These are phyloP conservation scores for Microcebus tavaratra DNA, from an alignment of 2,113 vertebrate species.

Conservation along the genomic window DNA sequence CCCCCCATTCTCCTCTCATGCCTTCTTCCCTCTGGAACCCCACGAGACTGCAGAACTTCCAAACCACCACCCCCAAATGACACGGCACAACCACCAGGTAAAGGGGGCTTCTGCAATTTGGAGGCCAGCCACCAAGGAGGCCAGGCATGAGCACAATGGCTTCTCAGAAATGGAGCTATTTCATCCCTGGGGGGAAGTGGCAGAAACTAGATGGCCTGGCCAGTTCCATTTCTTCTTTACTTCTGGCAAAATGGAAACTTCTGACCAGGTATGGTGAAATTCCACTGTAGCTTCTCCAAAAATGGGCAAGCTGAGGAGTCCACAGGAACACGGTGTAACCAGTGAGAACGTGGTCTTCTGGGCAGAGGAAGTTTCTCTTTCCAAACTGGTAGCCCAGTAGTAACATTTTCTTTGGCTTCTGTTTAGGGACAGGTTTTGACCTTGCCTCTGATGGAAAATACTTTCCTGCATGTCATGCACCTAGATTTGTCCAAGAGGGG, in stretches of 20 bases:
- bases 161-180: not conserved
- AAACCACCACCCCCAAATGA: not conserved
- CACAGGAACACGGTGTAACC: not conserved
- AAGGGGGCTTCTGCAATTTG: not conserved
- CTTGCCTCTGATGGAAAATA: not conserved
- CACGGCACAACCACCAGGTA: not conserved
- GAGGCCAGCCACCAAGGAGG: not conserved
- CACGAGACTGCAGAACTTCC: not conserved
- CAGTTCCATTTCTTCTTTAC: not conserved
- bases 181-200: not conserved
- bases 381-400: not conserved
- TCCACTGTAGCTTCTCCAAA: not conserved
- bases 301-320: too few species aligned
- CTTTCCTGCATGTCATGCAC: not conserved
- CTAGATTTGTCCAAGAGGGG: not conserved
- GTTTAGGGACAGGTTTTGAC: not conserved
- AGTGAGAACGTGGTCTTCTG: not conserved
- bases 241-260: not conserved
- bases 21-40: not conserved
- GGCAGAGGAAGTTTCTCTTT: not conserved
- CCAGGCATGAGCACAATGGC: not conserved
- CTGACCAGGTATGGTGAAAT: not conserved
- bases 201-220: fast-evolving
- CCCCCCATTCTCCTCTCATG: too few species aligned
- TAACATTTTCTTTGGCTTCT: not conserved